phyloP scores from a whole-genome alignment of 2,797 vertebrate genomes.

The Urophycis tenuis region DNA sequence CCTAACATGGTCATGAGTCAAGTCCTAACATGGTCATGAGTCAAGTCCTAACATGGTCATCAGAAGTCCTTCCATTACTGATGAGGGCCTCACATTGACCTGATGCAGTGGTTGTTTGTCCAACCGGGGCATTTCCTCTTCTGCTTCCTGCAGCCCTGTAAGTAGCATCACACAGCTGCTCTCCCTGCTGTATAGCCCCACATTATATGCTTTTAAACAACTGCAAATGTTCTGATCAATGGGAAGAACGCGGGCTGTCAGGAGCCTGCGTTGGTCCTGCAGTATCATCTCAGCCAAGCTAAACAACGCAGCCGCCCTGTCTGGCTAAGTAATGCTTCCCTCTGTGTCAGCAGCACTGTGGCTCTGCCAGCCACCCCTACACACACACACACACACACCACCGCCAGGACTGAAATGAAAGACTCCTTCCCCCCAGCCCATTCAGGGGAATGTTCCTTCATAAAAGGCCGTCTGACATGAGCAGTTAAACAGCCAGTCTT shows the following conservation, averaged over 20 bases:
- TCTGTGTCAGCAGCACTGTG: constrained; percentile 45
- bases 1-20: background rate
- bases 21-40: background rate
- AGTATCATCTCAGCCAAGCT: background rate
- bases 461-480: constrained; percentile 46
- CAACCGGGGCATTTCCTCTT: background rate
- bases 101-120: background rate
- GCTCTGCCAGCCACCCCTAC: constrained; percentile 27
- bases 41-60: background rate
- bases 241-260: background rate
- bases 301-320: constrained; percentile 8
- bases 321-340: constrained; percentile 25
- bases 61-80: background rate
- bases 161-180: background rate
- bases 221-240: background rate
- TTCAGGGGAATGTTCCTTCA: constrained; percentile 35
- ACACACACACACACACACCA: background rate
- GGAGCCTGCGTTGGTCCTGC: background rate
- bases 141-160: background rate
- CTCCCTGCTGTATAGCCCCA: background rate
- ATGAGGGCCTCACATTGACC: no score
- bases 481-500: constrained; percentile 37
- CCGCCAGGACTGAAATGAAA: constrained; percentile 33
- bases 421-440: constrained; percentile 40
- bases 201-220: background rate